phyloP scores from a whole-genome alignment of 2,113 vertebrate genomes.

The Cyanoderma ruficeps region DNA sequence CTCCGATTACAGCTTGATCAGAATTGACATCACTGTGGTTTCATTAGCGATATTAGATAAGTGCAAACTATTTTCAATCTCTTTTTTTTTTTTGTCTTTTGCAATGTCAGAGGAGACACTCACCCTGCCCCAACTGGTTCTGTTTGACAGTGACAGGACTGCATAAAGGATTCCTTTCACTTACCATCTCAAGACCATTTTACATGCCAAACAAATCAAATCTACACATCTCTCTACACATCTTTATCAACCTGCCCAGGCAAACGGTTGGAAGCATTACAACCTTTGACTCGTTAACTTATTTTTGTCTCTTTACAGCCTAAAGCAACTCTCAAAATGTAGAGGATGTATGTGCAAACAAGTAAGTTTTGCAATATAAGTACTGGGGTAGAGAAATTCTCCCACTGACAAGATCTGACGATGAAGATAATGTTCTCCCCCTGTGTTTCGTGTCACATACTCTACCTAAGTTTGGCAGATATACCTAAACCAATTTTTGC shows the following conservation, averaged over 20 bases:
- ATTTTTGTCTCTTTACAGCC: conserved; percentile 75
- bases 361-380: conserved; percentile 39
- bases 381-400: background rate
- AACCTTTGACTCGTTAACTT: conserved; percentile 73
- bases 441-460: background rate
- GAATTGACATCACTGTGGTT: conserved; percentile 83
- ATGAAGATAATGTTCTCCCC: background rate
- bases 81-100: conserved; percentile 16
- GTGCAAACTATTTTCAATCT: conserved; percentile 66
- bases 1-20: conserved; percentile 76
- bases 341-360: conserved; percentile 4
- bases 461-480: background rate
- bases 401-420: background rate
- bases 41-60: conserved; percentile 77
- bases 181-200: conserved; percentile 16
- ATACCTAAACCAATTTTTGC: background rate
- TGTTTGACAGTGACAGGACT: background rate
- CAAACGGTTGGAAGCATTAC: conserved; percentile 44
- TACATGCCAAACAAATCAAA: background rate
- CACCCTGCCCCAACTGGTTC: background rate
- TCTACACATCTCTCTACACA: background rate
- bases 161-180: conserved; percentile 11
- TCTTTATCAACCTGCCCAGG: conserved; percentile 33
- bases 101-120: background rate
- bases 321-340: conserved; percentile 57